These are phyloP conservation scores for Pammene aurita DNA, from an alignment of 2,888 invertebrate species.

Conservation along the genomic window DNA sequence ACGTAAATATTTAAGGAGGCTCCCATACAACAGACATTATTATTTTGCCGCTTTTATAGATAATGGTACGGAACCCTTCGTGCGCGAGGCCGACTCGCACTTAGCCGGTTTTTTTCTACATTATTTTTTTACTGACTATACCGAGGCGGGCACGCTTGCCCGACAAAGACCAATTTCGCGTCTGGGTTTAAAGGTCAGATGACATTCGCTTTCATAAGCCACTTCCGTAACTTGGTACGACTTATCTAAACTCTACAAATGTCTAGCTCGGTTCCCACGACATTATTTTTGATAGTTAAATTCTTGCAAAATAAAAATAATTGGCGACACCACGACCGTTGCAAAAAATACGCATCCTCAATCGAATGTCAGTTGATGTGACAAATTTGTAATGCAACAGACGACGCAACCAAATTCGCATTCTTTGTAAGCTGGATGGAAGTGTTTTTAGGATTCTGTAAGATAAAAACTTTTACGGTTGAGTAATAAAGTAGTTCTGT, in stretches of 20 bases:
- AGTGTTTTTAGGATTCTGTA: slow-evolving; percentile 10
- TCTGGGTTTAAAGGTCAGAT: not conserved
- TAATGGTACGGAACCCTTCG: too few species aligned
- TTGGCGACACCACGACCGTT: slow-evolving; percentile 5
- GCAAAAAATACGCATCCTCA: slow-evolving; percentile 27
- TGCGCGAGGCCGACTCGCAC: too few species aligned
- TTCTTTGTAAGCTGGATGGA: slow-evolving; percentile 3
- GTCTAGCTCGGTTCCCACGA: not conserved
- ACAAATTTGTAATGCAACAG: slow-evolving; percentile 37
- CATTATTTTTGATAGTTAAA: not conserved
- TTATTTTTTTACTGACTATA: too few species aligned
- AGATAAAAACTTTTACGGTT: not conserved
- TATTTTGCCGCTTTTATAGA: too few species aligned
- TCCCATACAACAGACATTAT: too few species aligned
- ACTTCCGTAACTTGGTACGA: slow-evolving; percentile 1
- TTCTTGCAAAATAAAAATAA: slow-evolving; percentile 23
- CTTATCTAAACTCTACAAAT: not conserved
- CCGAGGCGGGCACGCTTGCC: not conserved
- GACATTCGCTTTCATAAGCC: not conserved
- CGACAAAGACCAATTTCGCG: not conserved
- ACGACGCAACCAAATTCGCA: slow-evolving; percentile 5
- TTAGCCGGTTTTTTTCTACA: too few species aligned
- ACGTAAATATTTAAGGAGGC: too few species aligned
- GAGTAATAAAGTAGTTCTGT: too few species aligned
- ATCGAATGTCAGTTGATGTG: slow-evolving; percentile 30